phyloP scores from a whole-genome alignment of 2,113 vertebrate species.

The Neogobius melanostomus region DNA sequence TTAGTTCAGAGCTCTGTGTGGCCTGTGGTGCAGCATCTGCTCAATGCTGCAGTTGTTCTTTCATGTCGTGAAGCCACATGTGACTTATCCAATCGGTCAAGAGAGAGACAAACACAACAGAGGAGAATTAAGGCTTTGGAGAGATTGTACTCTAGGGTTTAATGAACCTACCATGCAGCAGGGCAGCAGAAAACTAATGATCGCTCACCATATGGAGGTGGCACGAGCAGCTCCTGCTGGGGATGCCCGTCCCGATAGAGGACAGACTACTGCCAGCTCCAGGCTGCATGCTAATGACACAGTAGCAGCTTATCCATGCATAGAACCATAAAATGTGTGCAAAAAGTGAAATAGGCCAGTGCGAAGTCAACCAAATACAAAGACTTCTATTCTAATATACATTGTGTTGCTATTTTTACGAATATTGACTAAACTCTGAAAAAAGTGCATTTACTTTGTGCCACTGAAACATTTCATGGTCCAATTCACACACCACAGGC shows the following conservation, averaged over 20 bases:
- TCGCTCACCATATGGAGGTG: slow-evolving; percentile 63
- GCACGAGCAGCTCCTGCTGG: slow-evolving; percentile 58
- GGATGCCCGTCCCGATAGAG: slow-evolving; percentile 60
- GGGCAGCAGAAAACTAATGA: slow-evolving; percentile 67
- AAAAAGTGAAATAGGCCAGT: slow-evolving; percentile 33
- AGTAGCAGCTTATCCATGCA: slow-evolving; percentile 31
- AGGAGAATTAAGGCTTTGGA: slow-evolving; percentile 61
- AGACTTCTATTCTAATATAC: not conserved
- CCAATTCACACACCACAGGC: slow-evolving; percentile 50
- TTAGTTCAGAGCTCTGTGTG: slow-evolving; percentile 55
- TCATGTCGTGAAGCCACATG: slow-evolving; percentile 68
- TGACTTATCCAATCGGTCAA: slow-evolving; percentile 68
- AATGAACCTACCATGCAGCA: slow-evolving; percentile 45
- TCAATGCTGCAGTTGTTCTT: slow-evolving; percentile 67
- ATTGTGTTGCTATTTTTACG: not conserved
- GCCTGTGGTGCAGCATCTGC: slow-evolving; percentile 59
- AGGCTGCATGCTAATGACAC: slow-evolving; percentile 53
- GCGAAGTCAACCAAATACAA: slow-evolving; percentile 24
- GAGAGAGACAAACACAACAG: slow-evolving; percentile 63
- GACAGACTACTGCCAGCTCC: slow-evolving; percentile 41
- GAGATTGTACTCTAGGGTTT: slow-evolving; percentile 65
- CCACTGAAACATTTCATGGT: slow-evolving; percentile 22
- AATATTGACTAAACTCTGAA: not conserved
- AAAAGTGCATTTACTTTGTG: slow-evolving; percentile 14
- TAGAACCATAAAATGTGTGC: slow-evolving; percentile 32